These are phyloP conservation scores for Lipophrys pholis DNA, from an alignment of 2,113 vertebrate species.

Conservation along the genomic window DNA sequence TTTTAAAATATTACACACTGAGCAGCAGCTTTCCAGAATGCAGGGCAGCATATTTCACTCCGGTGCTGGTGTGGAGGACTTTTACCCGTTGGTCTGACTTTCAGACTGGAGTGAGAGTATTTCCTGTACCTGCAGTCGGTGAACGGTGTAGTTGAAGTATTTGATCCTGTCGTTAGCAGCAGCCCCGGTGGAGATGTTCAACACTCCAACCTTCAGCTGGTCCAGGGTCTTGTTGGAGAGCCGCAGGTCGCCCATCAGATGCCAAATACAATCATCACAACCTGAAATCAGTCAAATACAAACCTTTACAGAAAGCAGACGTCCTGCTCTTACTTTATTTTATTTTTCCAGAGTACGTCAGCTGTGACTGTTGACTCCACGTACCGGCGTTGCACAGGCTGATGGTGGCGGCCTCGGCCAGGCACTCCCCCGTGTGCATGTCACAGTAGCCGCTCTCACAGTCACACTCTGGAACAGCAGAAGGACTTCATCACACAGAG, in stretches of 20 bases:
- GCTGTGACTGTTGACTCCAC: conserved; percentile 28
- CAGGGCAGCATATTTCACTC: no score
- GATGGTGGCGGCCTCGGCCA: conserved; percentile 80
- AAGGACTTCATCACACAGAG: conserved; percentile 13
- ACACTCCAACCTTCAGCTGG: conserved; percentile 86
- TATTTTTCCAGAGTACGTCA: not conserved
- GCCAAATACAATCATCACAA: conserved; percentile 96
- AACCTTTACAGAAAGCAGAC: not conserved
- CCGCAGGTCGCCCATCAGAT: conserved; percentile 91
- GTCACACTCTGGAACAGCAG: conserved; percentile 85
- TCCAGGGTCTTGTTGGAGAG: conserved; percentile 88
- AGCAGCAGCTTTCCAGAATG: no score
- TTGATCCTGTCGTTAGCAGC: conserved; percentile 90
- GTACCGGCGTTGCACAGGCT: conserved; percentile 84
- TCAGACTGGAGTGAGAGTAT: no score
- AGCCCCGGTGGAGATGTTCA: conserved; percentile 93
- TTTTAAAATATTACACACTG: no score
- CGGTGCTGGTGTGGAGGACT: no score
- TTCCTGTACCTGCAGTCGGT: conserved; percentile 82
- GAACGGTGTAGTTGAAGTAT: conserved; percentile 89
- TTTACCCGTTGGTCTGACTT: no score
- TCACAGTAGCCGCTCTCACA: conserved; percentile 92
- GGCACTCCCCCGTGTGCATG: conserved; percentile 91
- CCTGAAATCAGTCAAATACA: conserved; percentile 72
- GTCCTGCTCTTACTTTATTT: not conserved